These are phyloP conservation scores for Vulpes ferrilata DNA, from an alignment of 2,113 vertebrate species.

Conservation along the genomic window DNA sequence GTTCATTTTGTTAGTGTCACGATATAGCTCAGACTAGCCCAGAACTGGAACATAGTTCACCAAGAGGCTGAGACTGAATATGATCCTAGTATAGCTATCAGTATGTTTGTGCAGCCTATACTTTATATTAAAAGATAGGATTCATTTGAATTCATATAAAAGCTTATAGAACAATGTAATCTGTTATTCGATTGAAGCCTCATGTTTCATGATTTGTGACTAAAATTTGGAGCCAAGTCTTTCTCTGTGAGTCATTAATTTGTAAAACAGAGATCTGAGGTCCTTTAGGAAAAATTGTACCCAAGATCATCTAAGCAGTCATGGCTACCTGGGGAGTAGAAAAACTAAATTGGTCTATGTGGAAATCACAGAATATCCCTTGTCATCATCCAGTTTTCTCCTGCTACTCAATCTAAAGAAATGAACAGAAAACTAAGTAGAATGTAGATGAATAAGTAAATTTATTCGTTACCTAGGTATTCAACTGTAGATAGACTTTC, in stretches of 20 bases:
- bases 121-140: background rate
- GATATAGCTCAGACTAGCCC: background rate
- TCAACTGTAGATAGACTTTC: background rate
- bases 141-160: slow-evolving; percentile 3
- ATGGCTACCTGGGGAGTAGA: background rate
- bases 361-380: background rate
- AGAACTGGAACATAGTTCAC: background rate
- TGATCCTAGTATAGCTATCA: background rate
- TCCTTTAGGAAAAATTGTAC: slow-evolving; percentile 18
- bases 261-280: background rate
- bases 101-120: background rate
- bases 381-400: background rate
- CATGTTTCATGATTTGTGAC: slow-evolving; percentile 29
- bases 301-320: background rate
- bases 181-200: background rate
- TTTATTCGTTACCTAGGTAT: background rate
- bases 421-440: background rate
- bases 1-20: background rate
- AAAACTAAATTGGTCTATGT: background rate
- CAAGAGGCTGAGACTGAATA: background rate
- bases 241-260: slow-evolving; percentile 18
- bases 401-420: background rate
- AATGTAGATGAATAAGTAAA: background rate
- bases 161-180: background rate
- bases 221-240: background rate